Base-by-base conservation (phyloP, 2,797 vertebrate species). In the Thalassophryne amazonica region DNA sequence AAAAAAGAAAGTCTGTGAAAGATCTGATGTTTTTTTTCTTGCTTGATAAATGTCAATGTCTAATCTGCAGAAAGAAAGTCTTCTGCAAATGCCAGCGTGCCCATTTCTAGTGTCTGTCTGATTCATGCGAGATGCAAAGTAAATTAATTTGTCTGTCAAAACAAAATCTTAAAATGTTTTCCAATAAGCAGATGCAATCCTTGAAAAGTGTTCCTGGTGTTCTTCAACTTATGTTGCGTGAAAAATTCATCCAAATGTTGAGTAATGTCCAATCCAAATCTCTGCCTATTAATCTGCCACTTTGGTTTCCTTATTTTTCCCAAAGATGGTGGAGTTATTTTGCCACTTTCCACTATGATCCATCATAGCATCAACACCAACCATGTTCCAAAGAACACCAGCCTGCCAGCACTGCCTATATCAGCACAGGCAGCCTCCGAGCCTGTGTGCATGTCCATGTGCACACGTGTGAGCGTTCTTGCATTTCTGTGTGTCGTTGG, bases 21-120 rank as follows among this genome's bases (percentile, higher is more conserved):
- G 30, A 72, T 72, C 42, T 4, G 34, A 68, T 60, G n/a, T 54
- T 51, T 51, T 42, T 39, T 38, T 13, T 46, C 63, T 33, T 52
- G 56, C 32, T 20, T 24, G 48, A 78, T 79, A 72, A 78, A 82
- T 73, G 69, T 76, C 71, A 81, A 75, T 65, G 55, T 74, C 55
- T 46, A 66, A 77, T 74, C 34, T 25, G 41, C 49, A 34, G 38
- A 67, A 70, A 72, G 32, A 22, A 57, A 49, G 33, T 45, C 27
- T 45, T 51, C n/a, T 4, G 31, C 31, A 52, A 67, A 70, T 78
- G 63, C 49, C 62, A 71, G 39, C 53, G 39, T 33, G 50, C 13
- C 2, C 13, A 46, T 52, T 64, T 69, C 34, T 25, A 52, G 60
- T 61, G 42, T 53, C 35, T 24, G 46, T 40, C 45, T 60, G 69